These are phyloP conservation scores for Leptopilina syphax DNA, from an alignment of 2,888 invertebrate species.

Conservation along the genomic window DNA sequence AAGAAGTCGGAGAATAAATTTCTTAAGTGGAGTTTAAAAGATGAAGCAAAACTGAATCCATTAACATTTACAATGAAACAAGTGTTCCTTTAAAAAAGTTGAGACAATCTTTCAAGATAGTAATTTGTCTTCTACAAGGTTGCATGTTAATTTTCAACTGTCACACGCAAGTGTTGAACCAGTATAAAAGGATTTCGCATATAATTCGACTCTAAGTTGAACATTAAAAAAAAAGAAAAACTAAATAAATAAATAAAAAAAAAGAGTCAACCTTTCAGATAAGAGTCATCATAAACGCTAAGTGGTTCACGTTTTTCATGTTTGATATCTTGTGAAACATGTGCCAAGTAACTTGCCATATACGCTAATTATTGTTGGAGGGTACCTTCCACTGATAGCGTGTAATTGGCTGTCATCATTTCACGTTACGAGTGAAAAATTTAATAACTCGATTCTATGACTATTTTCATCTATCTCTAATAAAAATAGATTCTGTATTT, in stretches of 20 bases:
- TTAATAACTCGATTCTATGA: constrained; percentile 11
- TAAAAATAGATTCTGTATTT: too few relatives aligned
- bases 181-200: constrained; percentile 1
- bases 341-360: constrained; percentile 30
- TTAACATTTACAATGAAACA: constrained; percentile 27
- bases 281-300: constrained; percentile 40
- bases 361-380: constrained; percentile 20
- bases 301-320: constrained; percentile 36
- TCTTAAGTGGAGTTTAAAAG: constrained; percentile 16
- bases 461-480: neutral
- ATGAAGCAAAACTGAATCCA: constrained; percentile 3
- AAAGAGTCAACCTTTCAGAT: constrained; percentile 11
- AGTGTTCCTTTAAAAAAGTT: constrained; percentile 17
- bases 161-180: constrained; percentile 22
- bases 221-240: constrained; percentile 12
- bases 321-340: constrained; percentile 29
- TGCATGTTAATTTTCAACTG: constrained; percentile 37
- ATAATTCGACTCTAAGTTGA: neutral
- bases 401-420: constrained; percentile 37
- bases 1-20: neutral
- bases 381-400: constrained; percentile 9
- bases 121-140: constrained; percentile 37
- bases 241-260: neutral
- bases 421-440: constrained; percentile 16
- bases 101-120: constrained; percentile 11